A percentile compares a stretch with the other conserved stretches of the same genome.
phyloP scores from a whole-genome alignment of 2,888 invertebrate species.

The Pachydiplax longipennis region DNA sequence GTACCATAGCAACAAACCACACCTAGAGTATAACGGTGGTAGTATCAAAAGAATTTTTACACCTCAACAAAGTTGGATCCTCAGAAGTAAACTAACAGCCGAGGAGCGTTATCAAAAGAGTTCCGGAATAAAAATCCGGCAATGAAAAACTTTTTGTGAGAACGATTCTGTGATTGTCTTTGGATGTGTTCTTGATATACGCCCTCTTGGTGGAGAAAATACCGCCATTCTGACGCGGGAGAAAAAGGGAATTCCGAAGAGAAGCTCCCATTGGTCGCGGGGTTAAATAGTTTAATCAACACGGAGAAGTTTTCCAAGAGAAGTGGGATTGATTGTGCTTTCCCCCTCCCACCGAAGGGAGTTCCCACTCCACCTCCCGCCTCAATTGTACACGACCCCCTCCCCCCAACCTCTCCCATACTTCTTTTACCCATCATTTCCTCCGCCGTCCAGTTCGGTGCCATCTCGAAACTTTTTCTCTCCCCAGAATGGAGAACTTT shows the following conservation, averaged over 20 bases:
- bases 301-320: not conserved
- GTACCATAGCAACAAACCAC: no score
- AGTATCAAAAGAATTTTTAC: not conserved
- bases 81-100: not conserved
- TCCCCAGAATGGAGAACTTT: constrained; percentile 17
- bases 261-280: not conserved
- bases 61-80: not conserved
- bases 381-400: not conserved
- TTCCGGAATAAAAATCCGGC: not conserved
- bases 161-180: not conserved
- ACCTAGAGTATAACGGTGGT: no score
- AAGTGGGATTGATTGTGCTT: constrained; percentile 7
- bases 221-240: not conserved
- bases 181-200: constrained; percentile 26
- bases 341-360: not conserved
- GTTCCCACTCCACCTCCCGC: no score
- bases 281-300: constrained; percentile 43
- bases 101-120: not conserved
- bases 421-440: constrained; percentile 39
- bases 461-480: constrained; percentile 33
- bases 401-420: not conserved
- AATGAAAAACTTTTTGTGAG: not conserved
- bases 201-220: not conserved
- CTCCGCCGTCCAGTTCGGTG: constrained; percentile 26
- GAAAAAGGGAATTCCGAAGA: not conserved